Evolutionary conservation across 2,113 vertebrate species (phyloP).

Genomic region (Dendropsophus ebraccatus): DNA sequence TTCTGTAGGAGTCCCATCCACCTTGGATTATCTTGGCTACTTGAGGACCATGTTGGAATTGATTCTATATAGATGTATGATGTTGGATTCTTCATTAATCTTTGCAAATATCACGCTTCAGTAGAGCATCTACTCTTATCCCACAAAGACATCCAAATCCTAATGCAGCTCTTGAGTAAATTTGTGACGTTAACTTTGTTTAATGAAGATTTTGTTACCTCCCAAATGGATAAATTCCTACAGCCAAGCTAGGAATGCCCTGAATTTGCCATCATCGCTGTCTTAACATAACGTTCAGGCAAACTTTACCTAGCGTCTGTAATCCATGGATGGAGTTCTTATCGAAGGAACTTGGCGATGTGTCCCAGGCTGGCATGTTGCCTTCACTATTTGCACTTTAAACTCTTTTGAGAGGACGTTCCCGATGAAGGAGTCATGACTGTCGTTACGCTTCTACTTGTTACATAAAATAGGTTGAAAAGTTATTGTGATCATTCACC

Average conservation of each 20-base stretch:
- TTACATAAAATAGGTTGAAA: not conserved
- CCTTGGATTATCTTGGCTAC: not conserved
- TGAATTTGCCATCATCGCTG: not conserved
- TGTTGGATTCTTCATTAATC: not conserved
- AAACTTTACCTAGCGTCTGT: not conserved
- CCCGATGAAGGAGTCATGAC: not conserved
- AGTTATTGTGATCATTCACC: no score
- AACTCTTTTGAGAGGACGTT: not conserved
- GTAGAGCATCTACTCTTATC: not conserved
- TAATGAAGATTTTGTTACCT: not conserved
- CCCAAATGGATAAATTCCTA: not conserved
- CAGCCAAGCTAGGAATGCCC: not conserved
- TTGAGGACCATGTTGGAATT: not conserved
- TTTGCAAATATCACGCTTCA: not conserved
- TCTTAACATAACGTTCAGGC: not conserved
- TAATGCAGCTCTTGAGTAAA: slow-evolving; percentile 8
- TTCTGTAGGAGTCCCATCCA: not conserved
- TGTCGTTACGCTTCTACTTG: not conserved
- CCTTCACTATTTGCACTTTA: not conserved
- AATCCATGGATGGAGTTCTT: not conserved
- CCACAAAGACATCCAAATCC: not conserved
- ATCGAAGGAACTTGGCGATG: slow-evolving; percentile 4
- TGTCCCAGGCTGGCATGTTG: not conserved
- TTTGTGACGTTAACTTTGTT: not conserved
- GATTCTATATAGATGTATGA: not conserved